Evolutionary conservation across 2,888 invertebrate species (phyloP).

Genomic region (Drosophila setosimentum): DNA sequence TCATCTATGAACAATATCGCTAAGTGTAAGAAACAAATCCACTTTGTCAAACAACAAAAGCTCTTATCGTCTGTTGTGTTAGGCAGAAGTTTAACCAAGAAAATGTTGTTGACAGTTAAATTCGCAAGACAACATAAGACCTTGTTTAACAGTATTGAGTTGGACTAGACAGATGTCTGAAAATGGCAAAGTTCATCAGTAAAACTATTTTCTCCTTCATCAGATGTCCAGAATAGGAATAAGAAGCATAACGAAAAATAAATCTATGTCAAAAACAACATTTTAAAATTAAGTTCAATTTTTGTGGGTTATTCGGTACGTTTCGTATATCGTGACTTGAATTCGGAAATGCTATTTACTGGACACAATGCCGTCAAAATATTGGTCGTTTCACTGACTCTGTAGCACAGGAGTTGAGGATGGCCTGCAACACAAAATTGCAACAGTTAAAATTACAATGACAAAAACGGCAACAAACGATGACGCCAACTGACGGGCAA

Average conservation of each 20-base stretch:
- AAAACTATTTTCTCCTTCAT: background rate
- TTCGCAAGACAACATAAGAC: background rate
- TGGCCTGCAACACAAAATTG: slow-evolving; percentile 41
- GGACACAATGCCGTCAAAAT: slow-evolving; percentile 26
- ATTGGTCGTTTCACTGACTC: slow-evolving; percentile 28
- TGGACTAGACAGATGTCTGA: background rate
- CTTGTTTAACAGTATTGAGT: background rate
- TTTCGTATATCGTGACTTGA: slow-evolving; percentile 39
- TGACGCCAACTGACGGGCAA: slow-evolving; percentile 48
- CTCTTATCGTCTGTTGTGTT: background rate
- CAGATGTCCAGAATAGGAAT: background rate
- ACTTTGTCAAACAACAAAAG: background rate
- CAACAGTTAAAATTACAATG: slow-evolving; percentile 56
- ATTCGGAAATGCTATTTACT: slow-evolving; percentile 26
- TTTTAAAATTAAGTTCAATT: slow-evolving; percentile 15
- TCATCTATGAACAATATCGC: background rate
- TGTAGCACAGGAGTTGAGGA: background rate
- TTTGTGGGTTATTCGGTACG: slow-evolving; percentile 32
- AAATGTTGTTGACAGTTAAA: background rate
- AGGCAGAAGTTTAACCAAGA: background rate
- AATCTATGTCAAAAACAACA: background rate
- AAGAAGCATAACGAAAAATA: background rate
- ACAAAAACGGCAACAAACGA: slow-evolving; percentile 17
- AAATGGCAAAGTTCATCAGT: background rate
- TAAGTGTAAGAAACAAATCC: background rate